Conservation (phyloP, 2,888 invertebrate species). For the Apeira syringaria region DNA sequence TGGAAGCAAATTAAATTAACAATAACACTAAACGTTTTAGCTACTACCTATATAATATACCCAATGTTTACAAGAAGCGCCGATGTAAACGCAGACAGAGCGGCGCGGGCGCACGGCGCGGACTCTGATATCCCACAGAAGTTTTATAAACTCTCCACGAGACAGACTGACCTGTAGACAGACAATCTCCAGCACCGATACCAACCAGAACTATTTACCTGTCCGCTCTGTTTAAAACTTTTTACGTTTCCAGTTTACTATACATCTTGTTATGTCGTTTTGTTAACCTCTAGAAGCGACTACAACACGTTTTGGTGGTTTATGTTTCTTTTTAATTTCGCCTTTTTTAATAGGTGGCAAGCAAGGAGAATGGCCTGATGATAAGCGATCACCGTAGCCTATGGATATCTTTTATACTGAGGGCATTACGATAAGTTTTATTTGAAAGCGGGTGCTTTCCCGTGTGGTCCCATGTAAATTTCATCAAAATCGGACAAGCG, state of each 20-base stretch:
- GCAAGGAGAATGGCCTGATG: too few species aligned
- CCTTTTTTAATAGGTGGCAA: too few species aligned
- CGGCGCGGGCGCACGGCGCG: conserved; percentile 20
- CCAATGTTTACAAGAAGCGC: conserved; percentile 4
- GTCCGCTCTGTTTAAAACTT: conserved; percentile 26
- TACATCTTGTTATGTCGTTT: conserved; percentile 10
- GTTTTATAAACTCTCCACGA: conserved; percentile 10
- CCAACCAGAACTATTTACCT: conserved; percentile 32
- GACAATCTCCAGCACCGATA: conserved; percentile 22
- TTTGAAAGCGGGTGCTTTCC: too few species aligned
- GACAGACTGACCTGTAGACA: conserved; percentile 33
- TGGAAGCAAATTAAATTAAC: too few species aligned
- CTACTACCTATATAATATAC: too few species aligned
- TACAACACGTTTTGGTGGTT: background rate
- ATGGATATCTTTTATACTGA: too few species aligned
- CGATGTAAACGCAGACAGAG: conserved; percentile 9
- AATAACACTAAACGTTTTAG: too few species aligned
- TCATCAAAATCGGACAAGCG: too few species aligned
- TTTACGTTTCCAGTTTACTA: conserved; percentile 18
- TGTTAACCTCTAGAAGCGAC: background rate
- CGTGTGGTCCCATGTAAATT: too few species aligned
- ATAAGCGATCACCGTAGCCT: too few species aligned
- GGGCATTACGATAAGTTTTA: too few species aligned
- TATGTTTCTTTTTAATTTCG: too few species aligned
- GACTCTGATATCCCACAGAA: conserved; percentile 24